These are phyloP conservation scores for Dermatemys mawii DNA, from an alignment of 2,113 vertebrate genomes.

Conservation along the genomic window DNA sequence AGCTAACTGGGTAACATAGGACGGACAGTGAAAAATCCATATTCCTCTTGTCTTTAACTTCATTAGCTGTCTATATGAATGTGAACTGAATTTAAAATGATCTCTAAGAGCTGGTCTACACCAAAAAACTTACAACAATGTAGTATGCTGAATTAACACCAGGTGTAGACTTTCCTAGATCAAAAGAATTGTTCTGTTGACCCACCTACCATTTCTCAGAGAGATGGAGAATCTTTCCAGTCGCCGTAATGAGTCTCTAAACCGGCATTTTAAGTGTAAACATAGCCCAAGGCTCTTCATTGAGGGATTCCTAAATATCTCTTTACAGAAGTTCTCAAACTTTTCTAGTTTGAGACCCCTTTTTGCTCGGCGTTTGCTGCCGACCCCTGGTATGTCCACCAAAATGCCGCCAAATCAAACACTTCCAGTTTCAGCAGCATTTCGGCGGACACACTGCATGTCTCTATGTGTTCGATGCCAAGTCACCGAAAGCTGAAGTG, in stretches of 20 bases:
- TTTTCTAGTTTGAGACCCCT: no score
- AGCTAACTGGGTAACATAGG: background rate
- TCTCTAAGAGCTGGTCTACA: background rate
- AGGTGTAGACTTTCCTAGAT: background rate
- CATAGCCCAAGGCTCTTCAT: background rate
- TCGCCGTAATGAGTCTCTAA: background rate
- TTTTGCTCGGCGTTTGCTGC: no score
- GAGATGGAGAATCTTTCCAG: background rate
- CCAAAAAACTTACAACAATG: background rate
- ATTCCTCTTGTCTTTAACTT: background rate
- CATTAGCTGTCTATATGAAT: background rate
- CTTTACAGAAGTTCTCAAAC: no score
- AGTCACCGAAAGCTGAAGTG: no score
- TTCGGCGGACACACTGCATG: no score
- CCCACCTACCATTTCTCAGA: background rate
- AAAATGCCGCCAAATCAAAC: no score
- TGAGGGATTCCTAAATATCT: background rate
- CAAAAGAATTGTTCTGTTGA: background rate
- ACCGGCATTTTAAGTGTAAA: background rate
- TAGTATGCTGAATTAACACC: background rate
- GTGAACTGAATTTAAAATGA: background rate
- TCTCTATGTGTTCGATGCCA: no score
- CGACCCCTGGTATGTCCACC: no score
- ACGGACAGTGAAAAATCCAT: background rate
- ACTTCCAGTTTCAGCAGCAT: no score